Base-by-base conservation (phyloP, 1,140 invertebrate species). In the Mactra quadrangularis region DNA sequence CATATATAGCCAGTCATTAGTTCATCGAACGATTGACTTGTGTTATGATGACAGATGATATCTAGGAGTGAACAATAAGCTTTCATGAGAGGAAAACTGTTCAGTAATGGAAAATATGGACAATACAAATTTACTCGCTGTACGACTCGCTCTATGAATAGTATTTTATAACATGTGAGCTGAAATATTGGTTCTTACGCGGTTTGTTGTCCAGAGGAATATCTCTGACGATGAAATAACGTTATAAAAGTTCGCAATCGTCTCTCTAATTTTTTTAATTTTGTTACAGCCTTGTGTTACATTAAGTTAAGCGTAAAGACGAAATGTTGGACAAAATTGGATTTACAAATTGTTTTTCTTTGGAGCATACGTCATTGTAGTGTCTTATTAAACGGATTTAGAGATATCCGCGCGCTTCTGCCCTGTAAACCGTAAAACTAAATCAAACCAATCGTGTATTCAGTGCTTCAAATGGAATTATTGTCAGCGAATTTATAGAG, bases 281-380 rank as follows among this genome's bases (percentile, higher is more conserved):
- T n/a, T n/a, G n/a, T n/a, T n/a, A 41, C 31, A 22, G 22, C 45
- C 45, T 27, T 68, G 64, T 41, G 38, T 50, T 50, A 25, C 41
- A 68, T 68, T n/a, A 47, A 68, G 64, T 68, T 68, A 68, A 68
- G 64, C 64, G 64, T 38, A 68, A 68, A 68, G 64, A 68, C 64
- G 31, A 33, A 68, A 68, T 68, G 25, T 22, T 68, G 41, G 31
- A 22, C 64, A 41, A 68, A 68, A 68, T 68, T 68, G 64, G 45
- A 68, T 47, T 31, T 50, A 68, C 64, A 68, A 68, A 68, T 47
- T 68, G 6, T 22, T 68, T 68, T 68, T 50, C 38, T 68, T 68
- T 47, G 64, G 27, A 68, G 45, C 64, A 68, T 38, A 68, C 64
- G 45, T 50, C 45, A 68, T 38, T 31, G 17, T 29, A 52, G 27